phyloP scores from a whole-genome alignment of 2,888 invertebrate genomes.

The Sarcophaga variegata region DNA sequence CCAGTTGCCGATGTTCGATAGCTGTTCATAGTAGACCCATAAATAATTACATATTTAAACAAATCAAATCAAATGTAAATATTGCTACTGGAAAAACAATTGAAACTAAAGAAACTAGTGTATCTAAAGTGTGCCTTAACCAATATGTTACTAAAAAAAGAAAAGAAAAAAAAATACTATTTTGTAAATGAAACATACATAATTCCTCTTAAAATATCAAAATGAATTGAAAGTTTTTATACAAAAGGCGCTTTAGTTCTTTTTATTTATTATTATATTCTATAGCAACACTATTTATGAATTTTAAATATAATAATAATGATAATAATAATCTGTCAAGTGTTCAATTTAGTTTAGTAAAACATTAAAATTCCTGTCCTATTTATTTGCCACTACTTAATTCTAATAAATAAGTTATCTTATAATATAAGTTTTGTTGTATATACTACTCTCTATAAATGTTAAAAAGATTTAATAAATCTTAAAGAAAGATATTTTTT shows the following conservation, averaged over 20 bases:
- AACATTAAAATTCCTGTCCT: constrained; percentile 19
- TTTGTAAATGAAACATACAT: constrained; percentile 43
- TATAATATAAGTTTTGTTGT: constrained; percentile 40
- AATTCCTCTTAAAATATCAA: constrained; percentile 39
- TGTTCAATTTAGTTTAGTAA: constrained; percentile 54
- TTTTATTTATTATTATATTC: neutral
- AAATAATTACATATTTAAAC: neutral
- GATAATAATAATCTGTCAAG: constrained; percentile 32
- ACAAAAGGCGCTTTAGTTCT: constrained; percentile 37
- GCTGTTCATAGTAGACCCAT: neutral
- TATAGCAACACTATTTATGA: neutral
- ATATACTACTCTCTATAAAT: neutral
- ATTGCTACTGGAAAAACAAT: constrained; percentile 1
- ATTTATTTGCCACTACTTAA: constrained; percentile 55
- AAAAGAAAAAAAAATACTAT: neutral
- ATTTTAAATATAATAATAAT: neutral
- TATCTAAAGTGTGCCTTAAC: constrained; percentile 60
- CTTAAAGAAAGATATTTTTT: neutral
- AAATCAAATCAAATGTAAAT: constrained; percentile 31
- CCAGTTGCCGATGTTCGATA: too few species aligned
- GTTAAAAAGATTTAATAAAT: constrained; percentile 49
- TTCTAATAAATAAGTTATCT: constrained; percentile 27
- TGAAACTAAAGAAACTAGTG: neutral
- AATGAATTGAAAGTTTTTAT: constrained; percentile 2
- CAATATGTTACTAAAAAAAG: constrained; percentile 1